These are phyloP conservation scores for Butorides virescens DNA, from an alignment of 2,113 vertebrate species.

Conservation along the genomic window DNA sequence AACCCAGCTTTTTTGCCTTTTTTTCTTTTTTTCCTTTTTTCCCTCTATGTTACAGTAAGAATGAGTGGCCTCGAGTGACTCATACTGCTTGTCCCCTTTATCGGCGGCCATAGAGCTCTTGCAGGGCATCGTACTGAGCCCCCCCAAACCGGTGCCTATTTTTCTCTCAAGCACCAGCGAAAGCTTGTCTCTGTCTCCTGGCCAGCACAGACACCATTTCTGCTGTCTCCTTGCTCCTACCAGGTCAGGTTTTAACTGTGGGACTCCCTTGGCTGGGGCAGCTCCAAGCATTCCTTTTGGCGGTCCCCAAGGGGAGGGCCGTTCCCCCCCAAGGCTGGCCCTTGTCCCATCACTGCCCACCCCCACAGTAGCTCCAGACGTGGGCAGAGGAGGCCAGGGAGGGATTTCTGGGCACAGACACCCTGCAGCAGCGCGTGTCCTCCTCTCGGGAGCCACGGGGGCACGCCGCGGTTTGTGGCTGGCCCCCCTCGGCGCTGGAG, in stretches of 20 bases:
- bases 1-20: neutral
- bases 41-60: neutral
- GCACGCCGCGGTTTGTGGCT: accelerated
- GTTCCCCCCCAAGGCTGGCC: neutral
- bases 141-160: neutral
- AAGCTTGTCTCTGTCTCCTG: neutral
- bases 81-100: neutral
- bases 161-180: neutral
- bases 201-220: neutral
- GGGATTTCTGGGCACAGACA: neutral
- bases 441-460: neutral
- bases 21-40: neutral
- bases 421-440: neutral
- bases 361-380: neutral
- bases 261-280: neutral
- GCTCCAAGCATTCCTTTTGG: neutral
- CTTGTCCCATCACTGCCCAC: accelerated
- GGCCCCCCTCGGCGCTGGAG: accelerated
- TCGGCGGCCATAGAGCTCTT: neutral
- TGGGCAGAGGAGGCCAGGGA: neutral
- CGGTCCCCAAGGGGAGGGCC: neutral
- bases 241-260: accelerated
- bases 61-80: neutral
- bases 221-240: neutral
- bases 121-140: neutral